These are phyloP conservation scores for Eupithecia insigniata DNA, from an alignment of 2,888 invertebrate species.

Conservation along the genomic window DNA sequence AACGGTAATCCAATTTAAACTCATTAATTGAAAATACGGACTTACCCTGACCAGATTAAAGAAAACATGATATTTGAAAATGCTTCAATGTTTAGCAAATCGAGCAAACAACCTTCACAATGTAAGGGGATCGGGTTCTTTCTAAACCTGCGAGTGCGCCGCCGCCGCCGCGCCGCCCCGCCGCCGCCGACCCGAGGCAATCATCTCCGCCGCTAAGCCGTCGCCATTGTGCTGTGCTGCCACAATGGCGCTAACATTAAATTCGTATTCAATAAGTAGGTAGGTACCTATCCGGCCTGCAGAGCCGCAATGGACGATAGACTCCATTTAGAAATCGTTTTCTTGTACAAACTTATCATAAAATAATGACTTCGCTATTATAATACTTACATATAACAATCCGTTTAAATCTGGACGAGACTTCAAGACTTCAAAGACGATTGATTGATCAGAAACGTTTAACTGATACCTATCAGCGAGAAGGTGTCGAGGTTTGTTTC, in stretches of 20 bases:
- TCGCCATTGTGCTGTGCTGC: slow-evolving; percentile 40
- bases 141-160: neutral
- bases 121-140: neutral
- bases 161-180: too few species aligned
- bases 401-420: neutral
- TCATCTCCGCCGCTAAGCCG: slow-evolving; percentile 27
- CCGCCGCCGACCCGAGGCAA: too few species aligned
- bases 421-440: neutral
- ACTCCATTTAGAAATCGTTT: slow-evolving; percentile 34
- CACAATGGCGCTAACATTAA: slow-evolving; percentile 40
- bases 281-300: too few species aligned
- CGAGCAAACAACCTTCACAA: slow-evolving; percentile 3
- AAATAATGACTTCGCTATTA: slow-evolving; percentile 5
- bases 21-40: neutral
- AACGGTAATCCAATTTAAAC: neutral
- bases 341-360: slow-evolving; percentile 37
- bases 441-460: neutral
- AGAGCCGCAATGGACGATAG: slow-evolving; percentile 32
- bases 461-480: neutral
- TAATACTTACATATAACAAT: too few species aligned
- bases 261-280: slow-evolving; percentile 42
- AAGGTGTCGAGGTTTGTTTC: neutral
- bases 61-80: neutral
- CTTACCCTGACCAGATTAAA: neutral
- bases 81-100: neutral